Conservation (phyloP, 2,888 invertebrate species). For the Cinara cedri region DNA sequence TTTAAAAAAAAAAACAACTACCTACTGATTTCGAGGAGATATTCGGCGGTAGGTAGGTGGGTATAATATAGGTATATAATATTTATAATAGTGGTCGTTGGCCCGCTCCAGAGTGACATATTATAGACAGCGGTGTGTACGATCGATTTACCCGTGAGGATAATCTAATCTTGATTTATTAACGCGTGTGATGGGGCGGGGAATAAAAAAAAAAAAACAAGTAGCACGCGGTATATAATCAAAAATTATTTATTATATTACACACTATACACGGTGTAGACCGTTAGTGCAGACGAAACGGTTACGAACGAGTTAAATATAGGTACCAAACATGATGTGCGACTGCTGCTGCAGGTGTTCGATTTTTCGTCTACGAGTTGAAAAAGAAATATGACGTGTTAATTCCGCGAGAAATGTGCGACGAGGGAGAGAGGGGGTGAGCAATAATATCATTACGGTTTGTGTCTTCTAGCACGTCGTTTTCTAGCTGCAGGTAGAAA, state of each 20-base stretch:
- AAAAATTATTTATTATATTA: conserved; percentile 38
- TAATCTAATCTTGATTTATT: conserved; percentile 44
- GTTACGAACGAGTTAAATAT: not conserved
- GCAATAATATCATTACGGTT: no score
- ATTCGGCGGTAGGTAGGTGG: not conserved
- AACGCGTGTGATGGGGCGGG: not conserved
- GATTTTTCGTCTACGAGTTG: not conserved
- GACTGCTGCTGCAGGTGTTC: not conserved
- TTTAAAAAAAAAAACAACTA: conserved; percentile 19
- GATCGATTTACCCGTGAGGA: conserved; percentile 25
- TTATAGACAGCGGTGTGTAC: conserved; percentile 5
- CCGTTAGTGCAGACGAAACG: not conserved
- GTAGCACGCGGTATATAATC: conserved; percentile 40
- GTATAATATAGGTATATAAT: no score
- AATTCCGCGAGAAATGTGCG: no score
- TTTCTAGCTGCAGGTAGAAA: no score
- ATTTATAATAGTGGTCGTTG: no score
- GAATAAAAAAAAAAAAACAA: conserved; percentile 13
- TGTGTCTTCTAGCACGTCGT: no score
- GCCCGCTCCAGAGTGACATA: conserved; percentile 32
- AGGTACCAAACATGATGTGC: no score
- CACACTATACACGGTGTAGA: no score
- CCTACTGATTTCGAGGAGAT: not conserved
- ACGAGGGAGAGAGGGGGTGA: no score
- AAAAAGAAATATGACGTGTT: no score